Evolutionary conservation across 2,888 invertebrate genomes (phyloP), one percentile per base, ranked within the genome.

Genomic region (Eurytoma californica): DNA sequence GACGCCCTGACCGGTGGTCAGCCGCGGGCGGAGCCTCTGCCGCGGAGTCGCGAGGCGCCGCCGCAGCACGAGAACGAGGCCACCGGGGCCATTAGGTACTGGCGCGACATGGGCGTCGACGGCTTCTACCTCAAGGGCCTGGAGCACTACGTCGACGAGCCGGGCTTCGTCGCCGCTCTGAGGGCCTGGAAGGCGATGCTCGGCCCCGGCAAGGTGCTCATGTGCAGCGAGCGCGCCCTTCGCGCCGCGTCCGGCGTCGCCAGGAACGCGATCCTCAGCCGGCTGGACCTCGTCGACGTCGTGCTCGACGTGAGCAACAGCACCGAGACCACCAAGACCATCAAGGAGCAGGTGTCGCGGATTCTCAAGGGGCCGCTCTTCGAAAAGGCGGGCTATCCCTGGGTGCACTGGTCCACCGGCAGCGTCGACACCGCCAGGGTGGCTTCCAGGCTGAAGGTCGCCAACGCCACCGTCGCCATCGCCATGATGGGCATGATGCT

Each of bases 91-190:
- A 88, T 96, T 18, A 88, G 91, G 30, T 93, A 92, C 85, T 97
- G 96, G 96, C 87, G 93, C 30, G 91, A 92, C n/a, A 92, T 93
- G 82, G 96, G 95, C 9, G 95, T 97, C 3, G 96, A 97, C 90
- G 98, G 98, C 0, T 97, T 98, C 89, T 96, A 97, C 88, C 91
- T 98, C 9, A 96, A 96, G 89, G 95, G 95, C 13, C 89, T 97
- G 28, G 95, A 95, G 86, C 90, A 93, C 80, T 93, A 94, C 85
- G 91, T 93, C 3, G 91, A 93, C 58, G 93, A 95, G 84, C 88
- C 90, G 0, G 91, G 92, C 85, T 93, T 95, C 84, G 90, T 91
- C 0, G 90, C 91, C 68, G 92, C 92, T 57, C 87, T 96, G 24
- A 92, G 92, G 16, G 89, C 92, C 74, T 96, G 96, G 96, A 95